Base-by-base conservation (phyloP, 2,888 invertebrate species). In the Himalopsyche tibetana region DNA sequence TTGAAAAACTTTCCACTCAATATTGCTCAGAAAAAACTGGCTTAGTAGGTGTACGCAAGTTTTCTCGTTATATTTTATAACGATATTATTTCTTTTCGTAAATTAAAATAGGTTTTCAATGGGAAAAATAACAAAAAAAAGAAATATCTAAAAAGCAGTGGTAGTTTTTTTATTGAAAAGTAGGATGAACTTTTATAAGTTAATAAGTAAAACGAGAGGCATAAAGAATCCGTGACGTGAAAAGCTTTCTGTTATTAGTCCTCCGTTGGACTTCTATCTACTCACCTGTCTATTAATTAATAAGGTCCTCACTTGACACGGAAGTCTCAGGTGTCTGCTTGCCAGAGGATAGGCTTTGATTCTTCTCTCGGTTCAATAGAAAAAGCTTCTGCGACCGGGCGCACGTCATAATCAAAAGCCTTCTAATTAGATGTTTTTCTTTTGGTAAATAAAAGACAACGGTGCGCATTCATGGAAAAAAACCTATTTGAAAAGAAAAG, bases 401-500 rank as follows among this genome's bases (percentile, higher is more conserved):
- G 79, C 36, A 51, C 55, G 19, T 85, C 69, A 74, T 85, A 56
- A 69, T 85, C 84, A 84, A 82, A 84, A 86, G 82, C 85, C 86
- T 79, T 84, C 79, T 88, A 88, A 88, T 88, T 88, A 88, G 83
- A 84, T 69, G 79, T 45, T 28, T 83, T 82, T 82, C 82, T 84
- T 74, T 74, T 15, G 74, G 82, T 80, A 82, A 84, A 86, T 42
- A 85, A 86, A 85, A 88, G 86, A 80, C 81, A 55, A 84, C 79
- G 82, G 42, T 82, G 80, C 15, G 51, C 85, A 88, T 88, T 85
- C 86, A 86, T 55, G 36, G 28, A 55, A 85, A 51, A 51, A 74
- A 45, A 51, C 79, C 55, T 8, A 38, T 83, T 56, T 56, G 74
- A 74, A 74, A 74, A 74, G 74, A 74, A 74, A 74, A 38, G 38